Percentiles rank a stretch among this genome's conserved stretches.
phyloP scores from a whole-genome alignment of 2,113 vertebrate species.

The Neogale vison region DNA sequence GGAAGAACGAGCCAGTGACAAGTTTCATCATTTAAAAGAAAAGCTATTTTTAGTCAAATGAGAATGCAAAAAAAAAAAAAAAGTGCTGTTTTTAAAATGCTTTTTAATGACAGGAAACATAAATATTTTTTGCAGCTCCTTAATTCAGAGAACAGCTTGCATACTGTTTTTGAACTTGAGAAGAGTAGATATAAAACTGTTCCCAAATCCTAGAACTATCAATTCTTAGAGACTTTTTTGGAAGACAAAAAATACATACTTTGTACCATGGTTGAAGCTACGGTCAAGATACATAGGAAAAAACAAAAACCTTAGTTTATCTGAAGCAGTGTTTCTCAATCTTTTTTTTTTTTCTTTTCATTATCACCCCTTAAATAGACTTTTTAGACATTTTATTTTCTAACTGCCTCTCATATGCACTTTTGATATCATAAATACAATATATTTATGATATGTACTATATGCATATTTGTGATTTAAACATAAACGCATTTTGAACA shows the following conservation, averaged over 20 bases:
- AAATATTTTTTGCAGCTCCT: conserved; percentile 70
- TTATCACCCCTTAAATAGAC: not conserved
- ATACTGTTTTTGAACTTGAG: conserved; percentile 33
- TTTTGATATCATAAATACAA: not conserved
- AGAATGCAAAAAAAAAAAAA: conserved; percentile 43
- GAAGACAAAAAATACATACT: not conserved
- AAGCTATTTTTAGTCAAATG: conserved; percentile 70
- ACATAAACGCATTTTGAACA: not conserved
- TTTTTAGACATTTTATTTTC: not conserved
- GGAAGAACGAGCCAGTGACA: conserved; percentile 65
- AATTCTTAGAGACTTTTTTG: not conserved
- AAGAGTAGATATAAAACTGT: conserved; percentile 1
- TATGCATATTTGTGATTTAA: not conserved
- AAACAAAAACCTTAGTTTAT: not conserved
- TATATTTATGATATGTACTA: not conserved
- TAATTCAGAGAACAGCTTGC: conserved; percentile 60
- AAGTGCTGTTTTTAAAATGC: conserved; percentile 53
- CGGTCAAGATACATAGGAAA: not conserved
- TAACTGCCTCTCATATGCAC: not conserved
- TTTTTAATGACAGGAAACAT: conserved; percentile 68
- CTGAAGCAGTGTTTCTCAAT: not conserved
- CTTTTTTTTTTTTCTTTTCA: not conserved
- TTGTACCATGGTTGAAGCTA: not conserved
- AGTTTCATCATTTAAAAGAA: conserved; percentile 67
- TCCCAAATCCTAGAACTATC: not conserved